phyloP scores from a whole-genome alignment of 1,140 invertebrate genomes.

The Eulimnadia texana region DNA sequence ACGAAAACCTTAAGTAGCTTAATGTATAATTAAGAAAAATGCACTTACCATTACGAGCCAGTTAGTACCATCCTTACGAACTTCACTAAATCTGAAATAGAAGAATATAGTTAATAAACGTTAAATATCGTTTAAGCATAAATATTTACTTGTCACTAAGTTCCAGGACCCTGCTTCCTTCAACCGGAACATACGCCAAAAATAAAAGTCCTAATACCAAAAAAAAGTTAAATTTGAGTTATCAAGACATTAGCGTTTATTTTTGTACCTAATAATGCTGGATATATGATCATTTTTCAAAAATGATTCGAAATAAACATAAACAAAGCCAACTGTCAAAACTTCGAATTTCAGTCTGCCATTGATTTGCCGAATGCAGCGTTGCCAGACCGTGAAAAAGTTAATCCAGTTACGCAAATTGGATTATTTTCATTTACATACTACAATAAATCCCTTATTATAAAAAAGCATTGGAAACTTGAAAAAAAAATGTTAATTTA shows the following conservation, averaged over 20 bases:
- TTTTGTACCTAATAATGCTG: not conserved
- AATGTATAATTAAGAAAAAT: conserved; percentile 2
- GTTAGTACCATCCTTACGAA: conserved; percentile 52
- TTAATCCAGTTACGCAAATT: too few species aligned
- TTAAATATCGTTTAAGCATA: not conserved
- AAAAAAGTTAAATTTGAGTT: not conserved
- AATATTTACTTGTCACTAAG: conserved; percentile 35
- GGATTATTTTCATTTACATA: too few species aligned
- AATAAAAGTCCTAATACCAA: not conserved
- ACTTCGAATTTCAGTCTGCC: not conserved
- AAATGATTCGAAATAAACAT: not conserved
- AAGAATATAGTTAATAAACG: conserved; percentile 11
- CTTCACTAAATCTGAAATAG: conserved; percentile 52
- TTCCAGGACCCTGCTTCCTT: conserved; percentile 36
- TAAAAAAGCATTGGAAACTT: too few species aligned
- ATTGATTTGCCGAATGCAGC: not conserved
- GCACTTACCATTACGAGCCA: conserved; percentile 61
- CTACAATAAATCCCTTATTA: too few species aligned
- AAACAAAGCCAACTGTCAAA: not conserved
- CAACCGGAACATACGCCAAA: not conserved
- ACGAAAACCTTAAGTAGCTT: conserved; percentile 5
- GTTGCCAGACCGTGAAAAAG: not conserved
- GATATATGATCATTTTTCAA: not conserved
- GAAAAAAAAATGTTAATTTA: too few species aligned
- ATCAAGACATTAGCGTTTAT: not conserved